These are phyloP conservation scores for Serripes groenlandicus DNA, from an alignment of 2,888 invertebrate genomes.

Conservation along the genomic window DNA sequence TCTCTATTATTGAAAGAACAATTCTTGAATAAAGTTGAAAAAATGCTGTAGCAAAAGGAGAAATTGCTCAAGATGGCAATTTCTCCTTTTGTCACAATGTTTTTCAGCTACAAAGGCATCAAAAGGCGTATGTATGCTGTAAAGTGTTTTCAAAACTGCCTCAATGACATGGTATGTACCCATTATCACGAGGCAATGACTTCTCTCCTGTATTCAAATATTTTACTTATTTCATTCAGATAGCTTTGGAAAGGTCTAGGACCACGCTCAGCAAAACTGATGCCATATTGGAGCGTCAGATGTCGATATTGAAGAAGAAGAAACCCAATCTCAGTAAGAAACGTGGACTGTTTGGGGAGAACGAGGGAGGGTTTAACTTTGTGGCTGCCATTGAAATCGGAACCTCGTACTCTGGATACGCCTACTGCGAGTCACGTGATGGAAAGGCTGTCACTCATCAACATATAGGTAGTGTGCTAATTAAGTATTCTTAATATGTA, in stretches of 20 bases:
- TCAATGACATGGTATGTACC: too few species aligned
- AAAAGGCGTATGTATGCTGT: too few species aligned
- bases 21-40: too few species aligned
- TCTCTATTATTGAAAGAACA: too few species aligned
- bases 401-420: slow-evolving; percentile 61
- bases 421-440: slow-evolving; percentile 50
- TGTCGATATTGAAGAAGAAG: slow-evolving; percentile 12
- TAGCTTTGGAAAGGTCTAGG: slow-evolving; percentile 10
- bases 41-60: too few species aligned
- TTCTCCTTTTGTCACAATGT: too few species aligned
- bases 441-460: slow-evolving; percentile 54
- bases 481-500: not conserved
- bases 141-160: too few species aligned
- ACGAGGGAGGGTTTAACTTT: slow-evolving; percentile 33
- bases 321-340: slow-evolving; percentile 7
- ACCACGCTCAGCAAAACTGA: slow-evolving; percentile 19
- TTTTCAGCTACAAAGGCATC: too few species aligned
- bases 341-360: slow-evolving; percentile 34
- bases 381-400: slow-evolving; percentile 65
- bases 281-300: slow-evolving; percentile 15
- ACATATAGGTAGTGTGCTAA: slow-evolving; percentile 44
- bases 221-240: not conserved
- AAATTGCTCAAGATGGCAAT: too few species aligned
- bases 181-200: too few species aligned
- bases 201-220: too few species aligned